A percentile compares a stretch with the other conserved stretches of the same genome.
Conservation (phyloP, 2,888 invertebrate species). For the Mamestra brassicae region DNA sequence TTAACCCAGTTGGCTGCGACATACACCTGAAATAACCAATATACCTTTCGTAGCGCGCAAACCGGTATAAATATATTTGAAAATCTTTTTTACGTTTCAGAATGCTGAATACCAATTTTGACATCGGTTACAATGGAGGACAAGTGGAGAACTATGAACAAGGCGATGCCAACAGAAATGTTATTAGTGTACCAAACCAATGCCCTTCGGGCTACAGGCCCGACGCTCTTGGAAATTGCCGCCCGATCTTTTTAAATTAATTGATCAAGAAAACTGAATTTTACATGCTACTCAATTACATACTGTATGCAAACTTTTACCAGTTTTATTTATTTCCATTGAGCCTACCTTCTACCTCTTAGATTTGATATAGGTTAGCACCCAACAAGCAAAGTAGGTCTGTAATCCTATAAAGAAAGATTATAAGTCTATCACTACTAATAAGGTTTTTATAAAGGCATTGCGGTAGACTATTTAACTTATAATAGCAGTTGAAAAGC, state of each 20-base stretch:
- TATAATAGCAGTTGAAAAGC: no score
- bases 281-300: background rate
- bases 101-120: slow-evolving; percentile 28
- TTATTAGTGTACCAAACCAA: slow-evolving; percentile 78
- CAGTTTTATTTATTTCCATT: slow-evolving; percentile 20
- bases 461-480: no score
- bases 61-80: background rate
- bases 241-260: slow-evolving; percentile 66
- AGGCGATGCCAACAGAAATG: slow-evolving; percentile 59
- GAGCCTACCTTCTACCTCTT: no score
- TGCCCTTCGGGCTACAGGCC: slow-evolving; percentile 79
- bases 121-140: slow-evolving; percentile 16
- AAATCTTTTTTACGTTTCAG: slow-evolving; percentile 38
- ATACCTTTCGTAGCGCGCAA: no score
- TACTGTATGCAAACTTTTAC: background rate
- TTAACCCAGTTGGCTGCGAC: no score
- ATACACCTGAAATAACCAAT: no score
- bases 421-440: no score
- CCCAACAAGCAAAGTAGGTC: no score
- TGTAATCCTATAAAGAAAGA: no score
- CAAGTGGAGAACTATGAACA: slow-evolving; percentile 13
- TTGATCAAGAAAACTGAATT: background rate
- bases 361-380: no score
- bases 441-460: no score
- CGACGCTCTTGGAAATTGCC: slow-evolving; percentile 79